Conservation (phyloP, 2,888 invertebrate genomes). For the Andrena bicolor region DNA sequence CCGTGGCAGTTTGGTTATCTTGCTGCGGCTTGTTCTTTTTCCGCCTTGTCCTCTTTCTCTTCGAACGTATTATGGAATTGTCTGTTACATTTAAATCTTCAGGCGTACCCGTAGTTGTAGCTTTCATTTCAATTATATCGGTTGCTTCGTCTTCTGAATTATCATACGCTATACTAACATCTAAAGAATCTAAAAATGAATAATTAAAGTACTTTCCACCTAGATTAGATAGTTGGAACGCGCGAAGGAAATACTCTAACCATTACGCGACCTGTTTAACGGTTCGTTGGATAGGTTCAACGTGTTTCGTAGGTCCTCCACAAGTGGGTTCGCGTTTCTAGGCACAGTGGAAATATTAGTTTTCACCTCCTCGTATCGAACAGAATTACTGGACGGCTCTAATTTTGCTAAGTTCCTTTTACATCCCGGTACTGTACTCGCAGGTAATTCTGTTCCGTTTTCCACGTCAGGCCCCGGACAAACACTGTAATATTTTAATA, state of each 20-base stretch:
- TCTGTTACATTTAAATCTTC: constrained; percentile 54
- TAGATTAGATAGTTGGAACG: not conserved
- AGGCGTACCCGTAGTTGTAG: constrained; percentile 47
- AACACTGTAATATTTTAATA: constrained; percentile 66
- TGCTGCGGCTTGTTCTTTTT: constrained; percentile 51
- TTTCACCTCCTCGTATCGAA: constrained; percentile 24
- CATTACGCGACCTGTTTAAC: not conserved
- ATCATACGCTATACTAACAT: constrained; percentile 50
- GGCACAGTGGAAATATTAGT: not conserved
- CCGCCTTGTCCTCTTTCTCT: constrained; percentile 72
- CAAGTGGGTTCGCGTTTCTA: not conserved
- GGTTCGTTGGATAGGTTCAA: not conserved
- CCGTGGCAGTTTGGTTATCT: not conserved
- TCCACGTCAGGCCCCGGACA: constrained; percentile 67
- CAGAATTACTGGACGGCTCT: not conserved
- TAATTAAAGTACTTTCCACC: not conserved
- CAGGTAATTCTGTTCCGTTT: not conserved
- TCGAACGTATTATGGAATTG: constrained; percentile 22
- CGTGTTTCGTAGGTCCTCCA: not conserved
- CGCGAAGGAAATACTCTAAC: not conserved
- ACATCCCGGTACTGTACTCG: not conserved
- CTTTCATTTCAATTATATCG: constrained; percentile 55
- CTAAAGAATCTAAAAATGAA: constrained; percentile 22
- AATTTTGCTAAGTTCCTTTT: not conserved
- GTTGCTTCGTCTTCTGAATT: constrained; percentile 58